phyloP scores from a whole-genome alignment of 2,888 invertebrate species.

The Eledona agricola region DNA sequence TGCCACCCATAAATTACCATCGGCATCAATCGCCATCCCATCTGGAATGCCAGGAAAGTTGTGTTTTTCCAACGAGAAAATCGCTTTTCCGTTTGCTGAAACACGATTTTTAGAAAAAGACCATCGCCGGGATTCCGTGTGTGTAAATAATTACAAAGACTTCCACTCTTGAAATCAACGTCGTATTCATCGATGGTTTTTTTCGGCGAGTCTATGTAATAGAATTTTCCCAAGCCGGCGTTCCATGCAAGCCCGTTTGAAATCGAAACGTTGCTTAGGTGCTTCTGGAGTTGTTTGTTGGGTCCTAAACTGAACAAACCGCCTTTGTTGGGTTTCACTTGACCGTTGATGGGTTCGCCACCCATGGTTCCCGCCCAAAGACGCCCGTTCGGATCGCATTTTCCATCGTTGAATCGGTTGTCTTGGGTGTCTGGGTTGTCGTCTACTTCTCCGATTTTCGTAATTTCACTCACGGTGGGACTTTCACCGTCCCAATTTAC shows the following conservation, averaged over 20 bases:
- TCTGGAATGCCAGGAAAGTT: slow-evolving; percentile 67
- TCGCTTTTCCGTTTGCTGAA: slow-evolving; percentile 68
- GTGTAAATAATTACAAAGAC: slow-evolving; percentile 53
- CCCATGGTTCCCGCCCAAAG: slow-evolving; percentile 65
- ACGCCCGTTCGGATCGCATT: slow-evolving; percentile 77
- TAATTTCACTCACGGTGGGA: slow-evolving; percentile 62
- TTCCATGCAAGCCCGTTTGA: slow-evolving; percentile 80
- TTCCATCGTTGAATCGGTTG: slow-evolving; percentile 82
- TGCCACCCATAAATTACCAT: slow-evolving; percentile 82
- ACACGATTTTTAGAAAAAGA: slow-evolving; percentile 37
- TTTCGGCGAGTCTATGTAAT: slow-evolving; percentile 77
- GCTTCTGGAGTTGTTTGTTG: slow-evolving; percentile 41
- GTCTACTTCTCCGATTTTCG: slow-evolving; percentile 68
- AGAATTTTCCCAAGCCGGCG: slow-evolving; percentile 71
- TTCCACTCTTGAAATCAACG: slow-evolving; percentile 66
- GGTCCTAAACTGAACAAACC: slow-evolving; percentile 43
- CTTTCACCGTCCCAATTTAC: slow-evolving; percentile 73
- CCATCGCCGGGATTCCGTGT: too few species aligned
- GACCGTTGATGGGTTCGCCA: slow-evolving; percentile 36
- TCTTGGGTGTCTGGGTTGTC: slow-evolving; percentile 62
- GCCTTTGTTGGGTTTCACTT: slow-evolving; percentile 43
- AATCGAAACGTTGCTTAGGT: slow-evolving; percentile 46
- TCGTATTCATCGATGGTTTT: slow-evolving; percentile 73
- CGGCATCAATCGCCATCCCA: slow-evolving; percentile 82
- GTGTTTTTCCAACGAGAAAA: slow-evolving; percentile 66